Evolutionary conservation across 2,113 vertebrate species (phyloP), one percentile per base, ranked within the genome.

Genomic region (Rynchops niger): DNA sequence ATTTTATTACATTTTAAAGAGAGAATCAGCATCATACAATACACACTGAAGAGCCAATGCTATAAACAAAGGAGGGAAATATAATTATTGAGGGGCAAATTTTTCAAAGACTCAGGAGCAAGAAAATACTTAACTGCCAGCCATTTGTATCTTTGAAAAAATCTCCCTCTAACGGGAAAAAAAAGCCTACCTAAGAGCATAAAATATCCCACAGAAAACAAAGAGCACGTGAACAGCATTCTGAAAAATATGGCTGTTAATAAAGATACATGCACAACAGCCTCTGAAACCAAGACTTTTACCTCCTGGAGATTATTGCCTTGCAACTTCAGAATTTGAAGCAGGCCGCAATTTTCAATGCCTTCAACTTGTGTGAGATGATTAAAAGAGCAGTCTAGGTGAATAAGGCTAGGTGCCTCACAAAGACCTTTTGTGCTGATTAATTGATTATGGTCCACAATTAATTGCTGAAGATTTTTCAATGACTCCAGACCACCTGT

Each of bases 301-400:
- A 99, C 99, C 99, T 99, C 98, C 83, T 96, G 98, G 25, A 99
- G 98, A 77, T 98, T 98, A 98, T 99, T 99, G 96, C 98, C 98
- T 55, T 98, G 98, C 93, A 99, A 97, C 82, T 99, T 99, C 97
- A 99, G 95, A 38, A 98, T 98, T 62, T 98, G 98, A 38, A 99
- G 99, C n/a, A 99, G 98, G 76, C 98, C 98, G 82, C 98, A 99
- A 88, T 98, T 98, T 95, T 99, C 98, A 97, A 99, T 98, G 73
- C 98, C 99, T 85, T 99, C 98, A 82, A 99, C 77, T 12, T 94
- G 81, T 36, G 95, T 97, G 79, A 99, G 98, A 95, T 99, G 98
- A 98, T 99, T 99, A 97, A 99, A 98, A 17, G 99, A 99, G 87
- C 99, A 99, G 97, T 99, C 98, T 82, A 99, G 96, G 94, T 99